Percentiles rank a stretch among this genome's conserved stretches.
phyloP scores from a whole-genome alignment of 2,113 vertebrate genomes.

The Tupaia tana region DNA sequence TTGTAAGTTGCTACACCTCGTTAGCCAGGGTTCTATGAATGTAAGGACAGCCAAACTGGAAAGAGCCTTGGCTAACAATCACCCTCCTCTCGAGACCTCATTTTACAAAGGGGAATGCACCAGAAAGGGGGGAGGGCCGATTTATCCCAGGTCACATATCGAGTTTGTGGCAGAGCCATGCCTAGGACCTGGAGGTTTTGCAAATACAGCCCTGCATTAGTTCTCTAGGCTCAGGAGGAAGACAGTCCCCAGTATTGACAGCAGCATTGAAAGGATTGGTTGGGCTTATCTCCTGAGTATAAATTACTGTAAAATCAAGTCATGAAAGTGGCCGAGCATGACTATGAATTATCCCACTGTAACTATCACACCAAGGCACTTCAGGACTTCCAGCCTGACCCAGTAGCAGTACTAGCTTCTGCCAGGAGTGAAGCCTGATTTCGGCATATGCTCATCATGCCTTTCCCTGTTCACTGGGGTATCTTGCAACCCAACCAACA shows the following conservation, averaged over 20 bases:
- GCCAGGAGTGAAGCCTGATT: background rate
- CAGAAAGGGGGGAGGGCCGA: background rate
- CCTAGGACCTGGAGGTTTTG: background rate
- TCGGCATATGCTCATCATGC: background rate
- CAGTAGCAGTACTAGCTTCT: background rate
- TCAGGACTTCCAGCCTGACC: background rate
- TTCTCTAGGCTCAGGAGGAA: background rate
- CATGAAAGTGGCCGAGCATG: background rate
- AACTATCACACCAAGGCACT: background rate
- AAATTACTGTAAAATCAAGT: background rate
- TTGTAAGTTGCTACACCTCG: background rate
- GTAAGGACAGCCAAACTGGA: background rate
- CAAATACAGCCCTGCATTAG: background rate
- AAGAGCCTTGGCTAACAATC: background rate
- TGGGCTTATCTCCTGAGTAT: background rate
- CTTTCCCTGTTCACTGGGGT: background rate
- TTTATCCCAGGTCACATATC: background rate
- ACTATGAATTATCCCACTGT: background rate
- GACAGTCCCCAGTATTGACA: background rate
- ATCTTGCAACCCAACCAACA: background rate
- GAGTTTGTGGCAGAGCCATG: background rate
- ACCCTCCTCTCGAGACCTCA: background rate
- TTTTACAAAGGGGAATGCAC: constrained; percentile 46
- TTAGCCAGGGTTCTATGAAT: background rate
- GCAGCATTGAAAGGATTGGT: constrained; percentile 1